A percentile compares a stretch with the other conserved stretches of the same genome.
Evolutionary conservation across 2,113 vertebrate genomes (phyloP).

Genomic region (Phasianus colchicus): DNA sequence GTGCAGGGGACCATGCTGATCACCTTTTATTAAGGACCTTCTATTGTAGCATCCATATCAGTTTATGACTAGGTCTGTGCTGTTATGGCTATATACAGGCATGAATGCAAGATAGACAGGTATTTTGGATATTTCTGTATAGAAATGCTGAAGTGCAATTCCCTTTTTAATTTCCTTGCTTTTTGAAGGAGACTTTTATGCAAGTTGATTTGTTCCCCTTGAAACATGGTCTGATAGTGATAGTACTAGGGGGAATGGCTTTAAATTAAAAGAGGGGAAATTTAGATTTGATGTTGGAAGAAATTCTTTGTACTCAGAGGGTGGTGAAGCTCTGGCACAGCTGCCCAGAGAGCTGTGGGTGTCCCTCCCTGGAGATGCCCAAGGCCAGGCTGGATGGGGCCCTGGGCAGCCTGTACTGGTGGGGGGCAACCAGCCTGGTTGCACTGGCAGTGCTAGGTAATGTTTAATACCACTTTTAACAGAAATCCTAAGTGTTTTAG

Average conservation of each 20-base stretch:
- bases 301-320: too few relatives aligned
- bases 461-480: neutral
- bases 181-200: neutral
- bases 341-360: too few relatives aligned
- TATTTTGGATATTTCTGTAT: neutral
- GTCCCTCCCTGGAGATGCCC: too few relatives aligned
- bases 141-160: neutral
- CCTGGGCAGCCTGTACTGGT: too few relatives aligned
- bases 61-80: neutral
- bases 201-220: neutral
- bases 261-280: too few relatives aligned
- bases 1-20: neutral
- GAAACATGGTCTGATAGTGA: neutral
- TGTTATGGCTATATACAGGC: neutral
- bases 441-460: neutral
- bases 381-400: too few relatives aligned
- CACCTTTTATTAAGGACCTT: neutral
- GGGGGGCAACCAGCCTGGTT: rapidly evolving
- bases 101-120: neutral
- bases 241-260: too few relatives aligned
- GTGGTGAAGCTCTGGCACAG: too few relatives aligned
- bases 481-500: neutral
- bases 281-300: too few relatives aligned
- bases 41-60: neutral
- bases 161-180: neutral